Evolutionary conservation across 1,140 invertebrate species (phyloP).

Genomic region (Drosophila hydei): DNA sequence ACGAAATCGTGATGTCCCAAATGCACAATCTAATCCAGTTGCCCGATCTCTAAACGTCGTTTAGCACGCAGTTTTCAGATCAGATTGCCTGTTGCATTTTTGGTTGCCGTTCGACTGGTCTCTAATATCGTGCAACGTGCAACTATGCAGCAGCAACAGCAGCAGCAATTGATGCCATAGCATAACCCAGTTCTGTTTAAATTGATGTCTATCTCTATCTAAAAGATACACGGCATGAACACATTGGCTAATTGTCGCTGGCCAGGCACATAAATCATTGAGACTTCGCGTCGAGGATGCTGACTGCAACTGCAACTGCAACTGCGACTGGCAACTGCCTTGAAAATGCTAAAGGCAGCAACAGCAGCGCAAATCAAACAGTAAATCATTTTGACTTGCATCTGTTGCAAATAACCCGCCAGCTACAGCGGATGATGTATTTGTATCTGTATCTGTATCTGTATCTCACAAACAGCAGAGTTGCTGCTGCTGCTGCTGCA

Average conservation of each 20-base stretch:
- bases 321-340: slow-evolving; percentile 43
- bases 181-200: slow-evolving; percentile 70
- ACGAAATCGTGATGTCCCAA: slow-evolving; percentile 69
- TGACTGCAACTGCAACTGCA: slow-evolving; percentile 26
- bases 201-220: slow-evolving; percentile 69
- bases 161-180: slow-evolving; percentile 16
- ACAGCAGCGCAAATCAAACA: slow-evolving; percentile 50
- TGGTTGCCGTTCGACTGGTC: slow-evolving; percentile 35
- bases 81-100: slow-evolving; percentile 33
- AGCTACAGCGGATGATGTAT: slow-evolving; percentile 35
- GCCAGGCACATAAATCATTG: slow-evolving; percentile 70
- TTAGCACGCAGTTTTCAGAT: slow-evolving; percentile 34
- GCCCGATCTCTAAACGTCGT: slow-evolving; percentile 25
- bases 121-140: slow-evolving; percentile 44
- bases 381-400: slow-evolving; percentile 77
- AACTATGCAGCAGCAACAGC: slow-evolving; percentile 29
- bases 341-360: slow-evolving; percentile 48
- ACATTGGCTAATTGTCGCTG: slow-evolving; percentile 73
- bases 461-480: slow-evolving; percentile 20
- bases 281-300: slow-evolving; percentile 68
- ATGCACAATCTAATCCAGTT: slow-evolving; percentile 45
- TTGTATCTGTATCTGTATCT: slow-evolving; percentile 49
- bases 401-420: slow-evolving; percentile 57
- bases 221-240: slow-evolving; percentile 50
- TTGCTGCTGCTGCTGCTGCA: slow-evolving; percentile 5